phyloP scores from a whole-genome alignment of 53 echinoderm and acorn worm genomes.

The Apostichopus leukothele region DNA sequence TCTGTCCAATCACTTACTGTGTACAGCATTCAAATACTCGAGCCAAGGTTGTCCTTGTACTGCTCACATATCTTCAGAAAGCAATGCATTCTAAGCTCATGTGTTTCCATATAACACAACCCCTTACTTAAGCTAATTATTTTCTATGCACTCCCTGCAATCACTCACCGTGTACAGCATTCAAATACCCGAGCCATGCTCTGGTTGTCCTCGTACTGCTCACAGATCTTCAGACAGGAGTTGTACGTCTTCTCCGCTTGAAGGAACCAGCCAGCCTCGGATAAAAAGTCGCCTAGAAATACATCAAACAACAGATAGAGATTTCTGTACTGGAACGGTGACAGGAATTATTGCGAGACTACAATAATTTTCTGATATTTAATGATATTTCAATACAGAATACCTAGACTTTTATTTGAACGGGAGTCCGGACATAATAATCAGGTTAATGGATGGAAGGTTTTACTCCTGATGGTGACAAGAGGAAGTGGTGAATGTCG shows the following conservation, averaged over 20 bases:
- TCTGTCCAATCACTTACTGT: constrained; percentile 52
- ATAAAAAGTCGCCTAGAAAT: constrained; percentile 79
- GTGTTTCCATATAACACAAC: too few species aligned
- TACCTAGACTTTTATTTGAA: too few species aligned
- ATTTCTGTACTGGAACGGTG: too few species aligned
- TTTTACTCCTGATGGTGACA: too few species aligned
- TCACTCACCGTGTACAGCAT: constrained; percentile 83
- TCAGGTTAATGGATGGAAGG: too few species aligned
- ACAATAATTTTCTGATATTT: too few species aligned
- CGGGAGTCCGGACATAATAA: too few species aligned
- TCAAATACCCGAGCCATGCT: constrained; percentile 75
- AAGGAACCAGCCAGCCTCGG: constrained; percentile 92
- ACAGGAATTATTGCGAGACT: too few species aligned
- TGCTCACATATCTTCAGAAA: constrained; percentile 80
- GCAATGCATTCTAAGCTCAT: too few species aligned
- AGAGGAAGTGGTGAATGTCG: too few species aligned
- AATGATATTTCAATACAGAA: too few species aligned
- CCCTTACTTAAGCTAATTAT: neutral
- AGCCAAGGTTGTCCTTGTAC: constrained; percentile 54
- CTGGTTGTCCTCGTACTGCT: constrained; percentile 60
- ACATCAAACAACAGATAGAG: neutral
- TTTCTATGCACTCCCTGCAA: neutral
- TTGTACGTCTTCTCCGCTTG: constrained; percentile 91
- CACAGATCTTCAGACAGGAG: constrained; percentile 79
- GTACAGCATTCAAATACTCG: constrained; percentile 89